Evolutionary conservation across 2,113 vertebrate genomes (phyloP), one percentile per base, ranked within the genome.

Genomic region (Oplegnathus fasciatus): DNA sequence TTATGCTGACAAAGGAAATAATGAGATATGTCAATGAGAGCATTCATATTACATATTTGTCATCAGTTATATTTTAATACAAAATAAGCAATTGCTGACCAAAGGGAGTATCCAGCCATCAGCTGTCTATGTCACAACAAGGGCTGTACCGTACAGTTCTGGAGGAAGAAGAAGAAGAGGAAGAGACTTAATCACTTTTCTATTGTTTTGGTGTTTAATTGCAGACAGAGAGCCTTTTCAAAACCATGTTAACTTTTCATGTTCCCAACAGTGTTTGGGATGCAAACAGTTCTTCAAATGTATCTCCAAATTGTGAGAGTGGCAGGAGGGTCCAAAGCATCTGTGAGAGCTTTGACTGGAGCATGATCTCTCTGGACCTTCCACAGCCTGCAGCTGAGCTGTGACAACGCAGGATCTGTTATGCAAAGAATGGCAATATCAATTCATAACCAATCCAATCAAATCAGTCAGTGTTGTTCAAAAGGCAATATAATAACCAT

Each of bases 221-320:
- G 24, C 20, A 34, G 54, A 42, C n/a, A 30, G 61, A 50, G 6
- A 58, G 9, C 32, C 68, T 44, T 65, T 66, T 44, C 13, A 50
- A 17, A 48, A 32, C 34, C 48, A 48, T 22, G 42, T 55, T 77
- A 15, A 76, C 24, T 2, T 1, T 73, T 42, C 18, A 30, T 24
- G 30, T 18, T 55, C 24, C 26, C 67, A 54, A 30, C n/a, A 30
- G 20, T 40, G 34, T 62, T 52, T 48, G 1, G 66, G n/a, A 80
- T 74, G 32, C 37, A 66, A 67, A 42, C 42, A 42, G 22, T 65
- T 24, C 57, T 71, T 83, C 13, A 61, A 67, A 68, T 37, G 1
- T n/a, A 20, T 83, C 55, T 37, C 10, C 14, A 3, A 60, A 14
- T 18, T 28, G 22, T 58, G 22, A 34, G 8, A 65, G 48, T n/a